Evolutionary conservation across 1,140 invertebrate species (phyloP).

Genomic region (Hesperophylax magnus): DNA sequence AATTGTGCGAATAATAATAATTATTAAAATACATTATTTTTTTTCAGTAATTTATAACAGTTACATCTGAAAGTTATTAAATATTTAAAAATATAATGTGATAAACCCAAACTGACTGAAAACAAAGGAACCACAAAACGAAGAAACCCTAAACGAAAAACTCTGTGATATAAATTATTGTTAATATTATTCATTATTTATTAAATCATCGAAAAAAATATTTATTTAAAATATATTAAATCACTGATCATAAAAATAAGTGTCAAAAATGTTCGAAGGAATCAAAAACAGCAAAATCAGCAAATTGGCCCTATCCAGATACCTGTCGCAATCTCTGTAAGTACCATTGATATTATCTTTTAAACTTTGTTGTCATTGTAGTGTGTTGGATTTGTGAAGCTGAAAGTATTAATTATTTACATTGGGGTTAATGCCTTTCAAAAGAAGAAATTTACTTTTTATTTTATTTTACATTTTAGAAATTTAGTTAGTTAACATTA

Average conservation of each 20-base stretch:
- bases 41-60: constrained; percentile 4
- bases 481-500: no score
- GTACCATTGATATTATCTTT: constrained; percentile 55
- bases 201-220: constrained; percentile 20
- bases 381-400: no score
- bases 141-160: constrained; percentile 44
- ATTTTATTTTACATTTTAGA: no score
- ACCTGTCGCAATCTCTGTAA: constrained; percentile 82
- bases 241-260: constrained; percentile 60
- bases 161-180: constrained; percentile 39
- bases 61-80: constrained; percentile 33
- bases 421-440: no score
- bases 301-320: constrained; percentile 78
- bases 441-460: no score
- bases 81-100: constrained; percentile 47
- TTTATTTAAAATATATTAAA: constrained; percentile 10
- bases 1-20: no score
- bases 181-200: constrained; percentile 38
- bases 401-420: no score
- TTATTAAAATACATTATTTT: background rate
- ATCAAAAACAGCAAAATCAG: constrained; percentile 81
- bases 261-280: constrained; percentile 78
- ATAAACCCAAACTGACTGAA: constrained; percentile 46
- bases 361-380: background rate
- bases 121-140: constrained; percentile 33